Evolutionary conservation across 2,797 vertebrate genomes (phyloP).

Genomic region (Hippoglossus hippoglossus): DNA sequence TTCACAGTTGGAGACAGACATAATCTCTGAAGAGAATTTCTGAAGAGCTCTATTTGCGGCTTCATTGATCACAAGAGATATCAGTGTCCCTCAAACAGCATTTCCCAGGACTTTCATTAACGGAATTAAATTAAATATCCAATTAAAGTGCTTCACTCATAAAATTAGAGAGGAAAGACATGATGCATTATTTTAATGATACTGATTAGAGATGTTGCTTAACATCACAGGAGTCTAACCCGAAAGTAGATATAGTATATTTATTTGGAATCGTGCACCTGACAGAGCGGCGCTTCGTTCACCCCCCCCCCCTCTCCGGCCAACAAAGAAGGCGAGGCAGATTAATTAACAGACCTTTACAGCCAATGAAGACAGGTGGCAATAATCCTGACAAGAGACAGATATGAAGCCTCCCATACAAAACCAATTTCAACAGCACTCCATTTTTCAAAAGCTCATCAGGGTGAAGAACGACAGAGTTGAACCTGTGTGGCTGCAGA

Average conservation of each 20-base stretch:
- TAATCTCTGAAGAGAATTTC: constrained; percentile 86
- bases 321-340: constrained; percentile 69
- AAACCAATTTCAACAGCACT: constrained; percentile 84
- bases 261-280: constrained; percentile 62
- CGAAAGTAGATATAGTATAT: constrained; percentile 62
- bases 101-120: constrained; percentile 88
- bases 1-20: constrained; percentile 79
- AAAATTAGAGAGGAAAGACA: constrained; percentile 71
- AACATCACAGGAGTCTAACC: constrained; percentile 44
- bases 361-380: constrained; percentile 88
- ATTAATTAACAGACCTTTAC: constrained; percentile 85
- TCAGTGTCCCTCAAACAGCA: constrained; percentile 84
- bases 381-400: constrained; percentile 85
- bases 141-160: constrained; percentile 72
- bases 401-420: constrained; percentile 84
- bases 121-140: constrained; percentile 84
- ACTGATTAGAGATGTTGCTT: constrained; percentile 62
- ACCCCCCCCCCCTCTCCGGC: constrained; percentile 45
- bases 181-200: constrained; percentile 68
- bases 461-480: constrained; percentile 81
- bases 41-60: constrained; percentile 83
- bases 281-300: constrained; percentile 27
- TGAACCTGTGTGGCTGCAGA: constrained; percentile 77
- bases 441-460: constrained; percentile 88
- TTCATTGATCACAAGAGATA: constrained; percentile 89